These are phyloP conservation scores for Epizoanthus rinbou DNA, from an alignment of 92 coral and sea anemone genomes.

Conservation along the genomic window DNA sequence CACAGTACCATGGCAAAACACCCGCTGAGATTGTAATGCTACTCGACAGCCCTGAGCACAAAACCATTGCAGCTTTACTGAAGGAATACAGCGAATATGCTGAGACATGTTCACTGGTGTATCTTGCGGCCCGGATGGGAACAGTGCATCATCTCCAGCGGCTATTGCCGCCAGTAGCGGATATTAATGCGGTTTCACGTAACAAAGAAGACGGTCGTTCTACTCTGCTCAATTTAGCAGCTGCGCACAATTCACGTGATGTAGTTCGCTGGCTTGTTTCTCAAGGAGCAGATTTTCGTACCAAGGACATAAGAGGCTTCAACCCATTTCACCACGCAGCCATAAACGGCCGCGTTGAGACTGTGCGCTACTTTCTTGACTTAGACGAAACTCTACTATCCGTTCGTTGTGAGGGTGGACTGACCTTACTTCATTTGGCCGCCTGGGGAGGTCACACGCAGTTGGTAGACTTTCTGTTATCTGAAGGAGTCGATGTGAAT, in stretches of 20 bases:
- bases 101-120: slow-evolving; percentile 1
- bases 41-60: slow-evolving; percentile 15
- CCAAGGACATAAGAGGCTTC: slow-evolving; percentile 21
- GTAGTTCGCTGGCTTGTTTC: slow-evolving; percentile 26
- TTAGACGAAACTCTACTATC: slow-evolving; percentile 9
- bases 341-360: slow-evolving; percentile 24
- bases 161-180: neutral
- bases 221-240: slow-evolving; percentile 25
- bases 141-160: slow-evolving; percentile 5
- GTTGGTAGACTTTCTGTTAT: slow-evolving; percentile 16
- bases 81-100: neutral
- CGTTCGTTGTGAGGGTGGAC: slow-evolving; percentile 27
- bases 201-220: slow-evolving; percentile 23
- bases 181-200: slow-evolving; percentile 11
- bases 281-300: slow-evolving; percentile 21
- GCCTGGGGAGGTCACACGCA: slow-evolving; percentile 22
- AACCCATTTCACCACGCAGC: slow-evolving; percentile 26
- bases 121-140: slow-evolving; percentile 17
- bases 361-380: slow-evolving; percentile 24
- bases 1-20: slow-evolving; percentile 8
- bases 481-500: slow-evolving; percentile 8
- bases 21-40: slow-evolving; percentile 13
- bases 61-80: neutral
- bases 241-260: slow-evolving; percentile 15
- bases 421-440: slow-evolving; percentile 28